These are phyloP conservation scores for Hystrix cristata DNA, from an alignment of 2,113 vertebrate species.

Conservation along the genomic window DNA sequence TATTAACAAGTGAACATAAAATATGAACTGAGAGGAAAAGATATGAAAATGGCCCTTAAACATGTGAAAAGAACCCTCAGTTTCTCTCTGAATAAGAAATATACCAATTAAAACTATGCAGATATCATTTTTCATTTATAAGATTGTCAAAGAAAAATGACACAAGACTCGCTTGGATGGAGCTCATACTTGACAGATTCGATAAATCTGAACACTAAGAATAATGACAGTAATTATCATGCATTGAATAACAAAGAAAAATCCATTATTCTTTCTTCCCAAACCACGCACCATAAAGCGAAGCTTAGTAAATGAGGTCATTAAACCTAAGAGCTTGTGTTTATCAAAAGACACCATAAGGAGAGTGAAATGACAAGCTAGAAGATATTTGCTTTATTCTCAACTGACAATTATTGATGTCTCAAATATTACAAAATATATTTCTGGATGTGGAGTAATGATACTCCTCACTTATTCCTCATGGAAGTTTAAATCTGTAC, in stretches of 20 bases:
- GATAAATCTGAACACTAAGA: not conserved
- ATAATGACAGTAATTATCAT: conserved; percentile 52
- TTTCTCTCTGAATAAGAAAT: not conserved
- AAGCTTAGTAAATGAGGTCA: conserved; percentile 44
- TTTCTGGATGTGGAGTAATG: not conserved
- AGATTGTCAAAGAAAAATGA: not conserved
- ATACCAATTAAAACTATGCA: not conserved
- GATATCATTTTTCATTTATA: not conserved
- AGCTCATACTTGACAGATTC: not conserved
- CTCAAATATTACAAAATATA: not conserved
- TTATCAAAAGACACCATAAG: conserved; percentile 26
- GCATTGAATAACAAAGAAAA: conserved; percentile 60
- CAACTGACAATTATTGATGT: not conserved
- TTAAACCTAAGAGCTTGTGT: conserved; percentile 3
- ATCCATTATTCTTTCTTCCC: conserved; percentile 27
- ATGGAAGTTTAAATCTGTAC: not conserved
- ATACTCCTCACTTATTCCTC: not conserved
- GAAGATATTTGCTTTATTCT: conserved; percentile 16
- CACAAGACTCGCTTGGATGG: not conserved
- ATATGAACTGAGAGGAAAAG: not conserved
- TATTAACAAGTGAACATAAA: not conserved
- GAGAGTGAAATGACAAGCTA: not conserved
- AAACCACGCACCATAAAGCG: conserved; percentile 15
- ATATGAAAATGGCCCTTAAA: not conserved
- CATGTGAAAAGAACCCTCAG: not conserved